Evolutionary conservation across 2,888 invertebrate genomes (phyloP), one percentile per base, ranked within the genome.

Genomic region (Andrena camellia): DNA sequence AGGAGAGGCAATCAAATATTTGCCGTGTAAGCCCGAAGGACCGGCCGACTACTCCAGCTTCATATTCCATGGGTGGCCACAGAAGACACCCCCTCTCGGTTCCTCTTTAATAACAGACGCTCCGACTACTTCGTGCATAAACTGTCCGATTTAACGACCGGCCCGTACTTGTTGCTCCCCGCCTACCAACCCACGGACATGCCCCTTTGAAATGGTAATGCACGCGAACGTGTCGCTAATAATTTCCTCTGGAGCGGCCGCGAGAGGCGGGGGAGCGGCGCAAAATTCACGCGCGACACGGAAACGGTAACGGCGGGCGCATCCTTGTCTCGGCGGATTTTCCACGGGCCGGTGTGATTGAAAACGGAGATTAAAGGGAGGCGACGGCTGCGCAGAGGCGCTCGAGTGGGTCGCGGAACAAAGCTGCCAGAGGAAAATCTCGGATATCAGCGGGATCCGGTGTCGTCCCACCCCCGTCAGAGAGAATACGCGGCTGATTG

Each of bases 401-500:
- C 20, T 50, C 29, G 50, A 77, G 54, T 23, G 8, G 52, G 8
- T 62, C 8, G 20, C 26, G 2, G 63, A 3, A 54, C 67, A 79
- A 64, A 76, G 64, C 54, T 26, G 8, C 10, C 10, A 26, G 64
- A 63, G 73, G 75, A 84, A 84, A 85, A 62, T 57, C 59, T 26
- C 67, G 68, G 59, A 54, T 77, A 81, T 75, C 74, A 33, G 23
- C 8, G 13, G 29, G 29, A 52, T 64, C 66, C 50, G 35, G 54
- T 31, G n/a, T 13, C n/a, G 54, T 69, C 35, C 67, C 60, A 42
- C 26, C 52, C 42, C 67, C 64, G 72, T 42, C n/a, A 78, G 35
- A 50, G 87, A 90, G 90, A 90, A 92, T 89, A 86, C 89, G 80
- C 81, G 88, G 84, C 84, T 92, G 91, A 93, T 93, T 92, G 91